Evolutionary conservation across 2,113 vertebrate species (phyloP).

Genomic region (Solenodon paradoxus): DNA sequence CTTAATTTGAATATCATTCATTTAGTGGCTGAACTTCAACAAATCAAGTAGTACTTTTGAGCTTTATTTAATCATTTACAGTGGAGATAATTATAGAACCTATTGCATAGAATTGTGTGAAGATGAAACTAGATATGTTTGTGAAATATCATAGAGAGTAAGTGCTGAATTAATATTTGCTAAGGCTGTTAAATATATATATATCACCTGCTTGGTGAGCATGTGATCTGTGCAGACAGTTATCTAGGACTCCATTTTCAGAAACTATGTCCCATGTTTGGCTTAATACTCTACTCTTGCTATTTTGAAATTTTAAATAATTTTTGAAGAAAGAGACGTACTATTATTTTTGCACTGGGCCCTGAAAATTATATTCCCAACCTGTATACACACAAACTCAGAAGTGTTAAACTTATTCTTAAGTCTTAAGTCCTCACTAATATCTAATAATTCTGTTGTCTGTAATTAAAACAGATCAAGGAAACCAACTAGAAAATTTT

Average conservation of each 20-base stretch:
- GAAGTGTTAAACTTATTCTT: neutral
- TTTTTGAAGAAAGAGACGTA: neutral
- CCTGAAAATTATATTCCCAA: neutral
- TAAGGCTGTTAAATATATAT: neutral
- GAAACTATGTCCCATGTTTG: neutral
- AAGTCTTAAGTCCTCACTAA: neutral
- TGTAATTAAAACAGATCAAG: neutral
- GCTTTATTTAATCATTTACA: neutral
- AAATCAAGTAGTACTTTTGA: neutral
- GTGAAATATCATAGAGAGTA: neutral
- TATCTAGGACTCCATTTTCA: neutral
- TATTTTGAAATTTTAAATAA: constrained; percentile 25
- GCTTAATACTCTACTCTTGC: neutral
- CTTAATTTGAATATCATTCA: neutral
- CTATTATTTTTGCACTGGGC: neutral
- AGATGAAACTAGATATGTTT: neutral
- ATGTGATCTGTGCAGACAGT: neutral
- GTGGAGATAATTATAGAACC: neutral
- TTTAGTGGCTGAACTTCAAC: neutral
- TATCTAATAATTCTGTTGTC: neutral
- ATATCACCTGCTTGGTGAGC: neutral
- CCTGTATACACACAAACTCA: neutral
- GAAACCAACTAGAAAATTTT: neutral
- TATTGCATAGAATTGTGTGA: neutral
- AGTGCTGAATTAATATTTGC: neutral